phyloP scores from a whole-genome alignment of 1,140 invertebrate species.

The Probaryconus sp. region DNA sequence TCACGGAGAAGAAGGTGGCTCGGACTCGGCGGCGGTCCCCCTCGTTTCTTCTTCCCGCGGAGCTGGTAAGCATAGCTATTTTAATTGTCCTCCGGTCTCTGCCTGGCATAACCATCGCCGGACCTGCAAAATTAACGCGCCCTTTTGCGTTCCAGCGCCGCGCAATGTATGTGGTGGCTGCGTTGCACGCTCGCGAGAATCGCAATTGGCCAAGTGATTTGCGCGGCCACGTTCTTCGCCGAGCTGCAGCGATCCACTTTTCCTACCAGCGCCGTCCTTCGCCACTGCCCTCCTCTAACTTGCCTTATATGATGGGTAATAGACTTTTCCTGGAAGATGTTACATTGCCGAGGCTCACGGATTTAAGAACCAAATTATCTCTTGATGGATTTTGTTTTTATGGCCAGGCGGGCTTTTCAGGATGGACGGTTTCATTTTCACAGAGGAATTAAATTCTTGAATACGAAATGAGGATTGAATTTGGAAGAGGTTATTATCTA shows the following conservation, averaged over 20 bases:
- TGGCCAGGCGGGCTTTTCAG: conserved; percentile 30
- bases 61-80: conserved; percentile 63
- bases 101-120: conserved; percentile 51
- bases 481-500: conserved; percentile 9
- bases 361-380: conserved; percentile 56
- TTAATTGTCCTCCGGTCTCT: conserved; percentile 62
- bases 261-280: conserved; percentile 34
- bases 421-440: conserved; percentile 13
- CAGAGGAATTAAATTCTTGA: conserved; percentile 45
- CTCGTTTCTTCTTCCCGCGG: conserved; percentile 19
- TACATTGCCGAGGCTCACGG: conserved; percentile 16
- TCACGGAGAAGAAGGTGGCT: conserved; percentile 11
- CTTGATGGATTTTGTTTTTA: conserved; percentile 55
- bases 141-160: conserved; percentile 60
- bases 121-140: conserved; percentile 60
- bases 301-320: conserved; percentile 28
- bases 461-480: conserved; percentile 44
- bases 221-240: conserved; percentile 16
- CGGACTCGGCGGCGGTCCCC: conserved; percentile 48
- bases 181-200: conserved; percentile 50
- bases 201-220: conserved; percentile 62
- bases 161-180: conserved; percentile 51
- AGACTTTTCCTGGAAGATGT: conserved; percentile 32
- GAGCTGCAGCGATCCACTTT: conserved; percentile 12
- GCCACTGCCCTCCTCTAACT: conserved; percentile 10